Base-by-base conservation (phyloP, 2,113 vertebrate species). In the Dromas ardeola region DNA sequence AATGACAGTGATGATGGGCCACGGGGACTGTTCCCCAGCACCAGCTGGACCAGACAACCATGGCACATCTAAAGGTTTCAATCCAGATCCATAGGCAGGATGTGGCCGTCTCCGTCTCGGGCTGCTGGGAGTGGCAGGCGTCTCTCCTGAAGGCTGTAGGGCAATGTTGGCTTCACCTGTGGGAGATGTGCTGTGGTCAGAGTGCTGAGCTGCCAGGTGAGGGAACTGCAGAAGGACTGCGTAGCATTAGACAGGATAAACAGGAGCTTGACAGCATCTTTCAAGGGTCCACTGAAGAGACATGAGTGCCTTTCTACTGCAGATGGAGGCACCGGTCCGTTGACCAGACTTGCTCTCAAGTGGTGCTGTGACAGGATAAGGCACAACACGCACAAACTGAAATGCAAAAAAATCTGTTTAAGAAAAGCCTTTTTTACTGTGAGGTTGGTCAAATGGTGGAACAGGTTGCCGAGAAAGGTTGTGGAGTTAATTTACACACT, bases 351-450 rank as follows among this genome's bases (percentile, higher is more conserved):
- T 55, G 62, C 80, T 62, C 40, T 62, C 40, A 32, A 11, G 25
- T 42, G 66, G 22, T 91, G 50, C 36, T 5, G 1, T 72, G 42
- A 43, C 18, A 65, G 27, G 29, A 22, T 45, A 67, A 73, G 38
- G 45, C 12, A 50, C 34, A 53, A 74, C 2, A 1, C 0, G 2
- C 36, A 38, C 49, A 71, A 63, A 50, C 0, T 50, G 70, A 55
- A 82, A 70, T 70, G 62, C 11, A 76, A 49, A 55, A 36, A 19
- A 7, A 10, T 38, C 49, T 70, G 18, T 50, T 55, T 55, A 53
- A 70, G 34, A 59, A 72, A 58, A 52, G 17, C 27, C 12, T 72
- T 81, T 65, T 70, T 71, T 70, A 50, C 43, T 47, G 25, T 32
- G n/a, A 47, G 18, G 15, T 30, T 72, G 34, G 12, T 32, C 23